Conservation (phyloP, 2,888 invertebrate genomes). For the Drosophila siamana region DNA sequence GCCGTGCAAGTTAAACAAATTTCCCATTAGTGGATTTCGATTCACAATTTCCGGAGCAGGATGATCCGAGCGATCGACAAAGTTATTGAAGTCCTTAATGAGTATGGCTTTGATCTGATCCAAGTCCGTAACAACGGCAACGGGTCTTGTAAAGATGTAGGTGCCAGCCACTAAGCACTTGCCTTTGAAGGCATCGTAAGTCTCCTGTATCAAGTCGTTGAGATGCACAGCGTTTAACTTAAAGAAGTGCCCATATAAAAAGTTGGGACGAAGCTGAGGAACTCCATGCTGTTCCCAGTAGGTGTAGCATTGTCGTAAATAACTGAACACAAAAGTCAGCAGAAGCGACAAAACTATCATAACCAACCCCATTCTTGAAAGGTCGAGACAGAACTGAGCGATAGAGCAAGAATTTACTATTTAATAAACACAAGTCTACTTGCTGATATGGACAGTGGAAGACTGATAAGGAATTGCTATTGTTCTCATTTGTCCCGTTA, state of each 20-base stretch:
- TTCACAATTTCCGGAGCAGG: slow-evolving; percentile 52
- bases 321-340: slow-evolving; percentile 49
- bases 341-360: slow-evolving; percentile 51
- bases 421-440: too few relatives aligned
- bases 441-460: too few relatives aligned
- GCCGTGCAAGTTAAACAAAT: slow-evolving; percentile 83
- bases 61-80: slow-evolving; percentile 79
- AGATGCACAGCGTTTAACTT: slow-evolving; percentile 55
- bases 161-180: slow-evolving; percentile 67
- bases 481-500: too few relatives aligned
- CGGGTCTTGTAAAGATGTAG: slow-evolving; percentile 72
- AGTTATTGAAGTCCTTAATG: slow-evolving; percentile 84
- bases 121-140: slow-evolving; percentile 72
- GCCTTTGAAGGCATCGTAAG: slow-evolving; percentile 72
- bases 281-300: slow-evolving; percentile 74
- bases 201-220: slow-evolving; percentile 62
- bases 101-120: slow-evolving; percentile 82
- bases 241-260: slow-evolving; percentile 65
- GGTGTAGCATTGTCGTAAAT: slow-evolving; percentile 54
- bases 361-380: slow-evolving; percentile 51
- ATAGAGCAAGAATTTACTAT: too few relatives aligned
- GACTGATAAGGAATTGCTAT: too few relatives aligned
- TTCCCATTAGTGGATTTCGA: slow-evolving; percentile 79
- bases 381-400: too few relatives aligned
- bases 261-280: slow-evolving; percentile 59